These are phyloP conservation scores for Orcinus orca DNA, from an alignment of 2,113 vertebrate species.

Conservation along the genomic window DNA sequence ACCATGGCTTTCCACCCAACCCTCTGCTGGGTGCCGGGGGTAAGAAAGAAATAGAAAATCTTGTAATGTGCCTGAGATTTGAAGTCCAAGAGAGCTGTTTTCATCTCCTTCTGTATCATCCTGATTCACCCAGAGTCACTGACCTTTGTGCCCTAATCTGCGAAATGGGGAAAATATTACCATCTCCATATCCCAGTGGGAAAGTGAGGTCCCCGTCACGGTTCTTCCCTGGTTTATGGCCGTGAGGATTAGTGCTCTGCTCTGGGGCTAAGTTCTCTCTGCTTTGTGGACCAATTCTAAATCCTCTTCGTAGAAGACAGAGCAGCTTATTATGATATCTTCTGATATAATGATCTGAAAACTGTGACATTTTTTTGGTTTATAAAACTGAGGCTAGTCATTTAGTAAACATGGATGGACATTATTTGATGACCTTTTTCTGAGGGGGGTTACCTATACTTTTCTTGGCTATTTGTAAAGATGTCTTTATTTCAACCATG, in stretches of 20 bases:
- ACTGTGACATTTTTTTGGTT: not conserved
- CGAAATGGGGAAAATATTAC: accelerated
- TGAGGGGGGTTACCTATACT: not conserved
- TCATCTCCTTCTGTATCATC: not conserved
- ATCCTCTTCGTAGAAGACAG: not conserved
- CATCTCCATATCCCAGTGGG: accelerated
- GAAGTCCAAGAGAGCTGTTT: not conserved
- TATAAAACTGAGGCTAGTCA: not conserved
- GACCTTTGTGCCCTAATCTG: not conserved
- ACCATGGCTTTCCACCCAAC: accelerated
- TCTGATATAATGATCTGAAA: not conserved
- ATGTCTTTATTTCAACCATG: not conserved
- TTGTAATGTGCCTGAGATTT: accelerated
- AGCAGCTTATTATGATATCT: not conserved
- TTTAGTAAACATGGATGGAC: not conserved
- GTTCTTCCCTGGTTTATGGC: too few relatives aligned
- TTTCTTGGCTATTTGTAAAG: not conserved
- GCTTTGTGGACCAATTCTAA: not conserved
- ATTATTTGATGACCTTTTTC: not conserved
- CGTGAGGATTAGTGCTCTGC: too few relatives aligned
- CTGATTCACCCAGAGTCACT: accelerated
- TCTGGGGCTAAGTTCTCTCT: not conserved
- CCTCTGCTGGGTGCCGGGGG: not conserved
- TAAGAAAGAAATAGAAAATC: not conserved
- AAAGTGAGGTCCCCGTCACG: accelerated